Evolutionary conservation across 2,113 vertebrate species (phyloP), one percentile per base, ranked within the genome.

Genomic region (Gallinago media): DNA sequence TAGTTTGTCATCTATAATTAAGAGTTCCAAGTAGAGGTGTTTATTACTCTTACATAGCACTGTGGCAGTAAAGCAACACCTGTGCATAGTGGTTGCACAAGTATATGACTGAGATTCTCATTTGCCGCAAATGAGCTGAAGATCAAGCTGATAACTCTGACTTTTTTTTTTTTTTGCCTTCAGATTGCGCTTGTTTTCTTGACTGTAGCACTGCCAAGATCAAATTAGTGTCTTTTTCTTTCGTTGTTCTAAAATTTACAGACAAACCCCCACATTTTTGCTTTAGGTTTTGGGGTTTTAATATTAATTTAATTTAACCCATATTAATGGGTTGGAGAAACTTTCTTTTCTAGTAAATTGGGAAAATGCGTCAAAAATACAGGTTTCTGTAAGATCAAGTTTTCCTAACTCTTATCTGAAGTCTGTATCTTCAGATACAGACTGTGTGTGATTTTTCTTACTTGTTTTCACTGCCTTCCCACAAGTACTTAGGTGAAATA

Each of bases 1-100:
- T 89, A 68, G 65, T 71, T 94, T 85, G 75, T 78, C 83, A 55
- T 72, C 23, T 89, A 12, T 78, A 94, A 93, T 93, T 85, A 92
- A 76, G 42, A 47, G 54, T 77, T 96, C 34, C 55, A 34, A 47
- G 47, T 42, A 36, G 83, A 88, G 29, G 21, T 80, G 61, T 91
- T 89, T 93, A 56, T 92, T 86, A 62, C n/a, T 65, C 50, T 84
- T 71, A 27, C 19, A 17, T 12, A 68, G 85, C 25, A 55, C 8
- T 4, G 3, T 27, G 55, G 18, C 47, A 84, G 56, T 77, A 74
- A 73, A 86, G 38, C 46, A 91, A 46, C 55, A 94, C 58, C 82
- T 91, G 42, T 66, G 77, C 3, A 2, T 26, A 66, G 67, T 32
- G n/a, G 22, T 86, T 86, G 63, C 20, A 38, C 59, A 78, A 36